phyloP scores from a whole-genome alignment of 2,113 vertebrate species.

The Protobothrops flavoviridis region DNA sequence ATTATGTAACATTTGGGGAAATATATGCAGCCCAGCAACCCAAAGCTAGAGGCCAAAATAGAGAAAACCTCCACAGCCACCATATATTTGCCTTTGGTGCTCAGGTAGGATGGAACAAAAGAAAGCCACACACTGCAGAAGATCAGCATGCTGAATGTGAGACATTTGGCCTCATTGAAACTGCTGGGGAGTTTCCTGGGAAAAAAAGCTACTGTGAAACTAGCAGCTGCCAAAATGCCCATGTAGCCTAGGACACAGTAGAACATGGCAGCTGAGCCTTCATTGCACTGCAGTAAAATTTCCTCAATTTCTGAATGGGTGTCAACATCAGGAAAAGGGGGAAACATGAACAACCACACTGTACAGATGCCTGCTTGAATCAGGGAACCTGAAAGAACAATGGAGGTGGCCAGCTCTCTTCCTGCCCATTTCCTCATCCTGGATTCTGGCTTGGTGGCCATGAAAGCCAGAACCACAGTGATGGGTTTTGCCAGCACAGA shows the following conservation, averaged over 20 bases:
- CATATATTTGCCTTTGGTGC: background rate
- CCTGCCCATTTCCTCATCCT: background rate
- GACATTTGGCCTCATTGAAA: background rate
- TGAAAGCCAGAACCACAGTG: background rate
- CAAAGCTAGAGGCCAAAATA: background rate
- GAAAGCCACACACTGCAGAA: background rate
- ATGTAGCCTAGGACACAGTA: background rate
- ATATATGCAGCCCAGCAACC: background rate
- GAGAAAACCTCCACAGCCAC: background rate
- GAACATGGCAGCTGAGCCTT: background rate
- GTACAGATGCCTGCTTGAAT: background rate
- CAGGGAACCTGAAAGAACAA: background rate
- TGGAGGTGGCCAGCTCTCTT: background rate
- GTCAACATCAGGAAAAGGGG: background rate
- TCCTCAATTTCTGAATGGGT: background rate
- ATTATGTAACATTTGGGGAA: background rate
- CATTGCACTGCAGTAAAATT: background rate
- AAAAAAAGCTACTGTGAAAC: background rate
- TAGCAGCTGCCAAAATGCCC: background rate
- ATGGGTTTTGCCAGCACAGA: background rate
- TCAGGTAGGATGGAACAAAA: background rate
- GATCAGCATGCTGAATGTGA: background rate
- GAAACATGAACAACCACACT: background rate
- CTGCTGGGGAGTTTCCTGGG: background rate
- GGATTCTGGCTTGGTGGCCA: background rate